A percentile compares a stretch with the other conserved stretches of the same genome.
These are phyloP conservation scores for Agrochola litura DNA, from an alignment of 2,888 invertebrate species.

Conservation along the genomic window DNA sequence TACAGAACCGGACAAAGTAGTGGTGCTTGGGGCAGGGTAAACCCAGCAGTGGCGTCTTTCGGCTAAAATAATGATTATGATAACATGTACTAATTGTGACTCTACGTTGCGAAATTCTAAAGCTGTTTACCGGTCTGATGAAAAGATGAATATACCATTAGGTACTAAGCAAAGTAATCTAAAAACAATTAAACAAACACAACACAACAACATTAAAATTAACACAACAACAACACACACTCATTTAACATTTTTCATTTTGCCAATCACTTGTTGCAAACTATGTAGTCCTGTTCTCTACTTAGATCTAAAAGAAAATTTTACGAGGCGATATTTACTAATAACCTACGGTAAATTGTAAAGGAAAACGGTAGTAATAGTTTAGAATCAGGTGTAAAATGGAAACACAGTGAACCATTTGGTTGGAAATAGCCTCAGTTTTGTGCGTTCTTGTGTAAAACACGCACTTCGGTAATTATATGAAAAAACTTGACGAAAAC, in stretches of 20 bases:
- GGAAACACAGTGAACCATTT: constrained; percentile 10
- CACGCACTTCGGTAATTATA: constrained; percentile 39
- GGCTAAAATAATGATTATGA: too few species aligned
- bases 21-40: too few species aligned
- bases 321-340: neutral
- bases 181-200: neutral
- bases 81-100: neutral
- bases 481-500: neutral
- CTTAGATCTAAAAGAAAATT: neutral
- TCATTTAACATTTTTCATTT: neutral
- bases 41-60: too few species aligned
- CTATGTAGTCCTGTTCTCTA: too few species aligned
- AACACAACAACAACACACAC: too few species aligned
- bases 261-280: neutral
- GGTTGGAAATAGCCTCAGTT: neutral
- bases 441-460: neutral
- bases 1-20: too few species aligned
- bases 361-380: neutral
- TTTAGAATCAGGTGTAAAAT: neutral
- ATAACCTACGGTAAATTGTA: neutral
- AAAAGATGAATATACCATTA: too few species aligned
- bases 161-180: neutral
- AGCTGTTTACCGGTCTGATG: neutral
- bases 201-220: too few species aligned
- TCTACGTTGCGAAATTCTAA: too few species aligned